These are phyloP conservation scores for Sarcophaga carnaria DNA, from an alignment of 2,888 invertebrate species.

Conservation along the genomic window DNA sequence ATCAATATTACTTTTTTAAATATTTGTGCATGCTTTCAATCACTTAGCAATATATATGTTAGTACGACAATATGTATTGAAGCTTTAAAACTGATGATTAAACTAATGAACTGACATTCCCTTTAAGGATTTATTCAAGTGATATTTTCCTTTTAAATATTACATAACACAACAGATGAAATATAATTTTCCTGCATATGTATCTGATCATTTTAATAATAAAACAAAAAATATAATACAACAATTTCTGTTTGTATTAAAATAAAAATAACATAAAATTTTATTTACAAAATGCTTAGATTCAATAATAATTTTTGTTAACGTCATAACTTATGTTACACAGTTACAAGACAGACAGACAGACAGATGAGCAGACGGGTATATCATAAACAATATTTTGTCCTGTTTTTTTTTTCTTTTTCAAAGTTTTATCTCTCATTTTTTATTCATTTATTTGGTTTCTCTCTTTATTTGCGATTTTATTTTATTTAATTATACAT, in stretches of 20 bases:
- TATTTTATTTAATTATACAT: background rate
- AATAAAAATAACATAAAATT: background rate
- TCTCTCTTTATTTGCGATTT: background rate
- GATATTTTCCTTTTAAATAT: background rate
- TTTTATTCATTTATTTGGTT: background rate
- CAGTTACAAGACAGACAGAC: background rate
- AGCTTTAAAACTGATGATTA: conserved; percentile 9
- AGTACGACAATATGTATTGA: background rate
- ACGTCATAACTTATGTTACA: background rate
- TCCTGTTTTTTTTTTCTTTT: too few species aligned
- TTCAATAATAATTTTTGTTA: conserved; percentile 3
- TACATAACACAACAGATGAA: background rate
- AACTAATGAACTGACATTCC: conserved; percentile 19
- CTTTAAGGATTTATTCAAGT: conserved; percentile 13
- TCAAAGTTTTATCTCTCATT: too few species aligned
- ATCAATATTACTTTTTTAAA: too few species aligned
- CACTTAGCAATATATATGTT: background rate
- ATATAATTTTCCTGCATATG: background rate
- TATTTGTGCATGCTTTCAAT: background rate
- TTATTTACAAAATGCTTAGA: background rate
- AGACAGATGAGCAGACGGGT: background rate
- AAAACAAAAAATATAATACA: too few species aligned
- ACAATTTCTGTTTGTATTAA: background rate
- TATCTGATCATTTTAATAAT: too few species aligned
- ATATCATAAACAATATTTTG: background rate